A percentile compares a stretch with the other conserved stretches of the same genome.
Evolutionary conservation across 2,113 vertebrate species (phyloP).

Genomic region (Pollachius pollachius): DNA sequence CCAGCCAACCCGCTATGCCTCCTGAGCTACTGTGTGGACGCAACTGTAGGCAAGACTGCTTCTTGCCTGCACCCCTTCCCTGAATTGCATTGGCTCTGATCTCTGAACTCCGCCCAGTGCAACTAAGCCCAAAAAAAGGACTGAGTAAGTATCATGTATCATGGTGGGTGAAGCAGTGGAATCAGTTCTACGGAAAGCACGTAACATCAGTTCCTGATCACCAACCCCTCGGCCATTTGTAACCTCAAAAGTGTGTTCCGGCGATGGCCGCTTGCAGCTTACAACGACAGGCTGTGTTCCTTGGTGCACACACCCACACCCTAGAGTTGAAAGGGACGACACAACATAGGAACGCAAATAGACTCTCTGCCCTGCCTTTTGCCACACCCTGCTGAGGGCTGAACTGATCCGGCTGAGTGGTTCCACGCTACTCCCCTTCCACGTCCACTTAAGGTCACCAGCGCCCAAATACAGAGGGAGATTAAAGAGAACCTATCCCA

Average conservation of each 20-base stretch:
- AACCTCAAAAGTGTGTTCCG: conserved; percentile 5
- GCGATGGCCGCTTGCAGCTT: conserved; percentile 1
- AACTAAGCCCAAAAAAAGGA: conserved; percentile 24
- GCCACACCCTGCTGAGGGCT: too few species aligned
- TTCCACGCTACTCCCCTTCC: too few species aligned
- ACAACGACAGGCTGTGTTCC: conserved; percentile 22
- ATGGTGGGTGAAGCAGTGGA: conserved; percentile 14
- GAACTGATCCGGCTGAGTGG: too few species aligned
- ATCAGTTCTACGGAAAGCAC: conserved; percentile 13
- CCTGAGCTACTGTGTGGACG: too few species aligned
- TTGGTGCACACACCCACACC: conserved; percentile 14
- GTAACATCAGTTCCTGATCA: conserved; percentile 22
- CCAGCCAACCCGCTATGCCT: too few species aligned
- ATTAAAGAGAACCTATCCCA: too few species aligned
- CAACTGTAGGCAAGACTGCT: too few species aligned
- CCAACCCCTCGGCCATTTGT: conserved; percentile 2
- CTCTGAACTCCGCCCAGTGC: background rate
- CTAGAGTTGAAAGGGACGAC: background rate
- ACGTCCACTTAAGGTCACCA: too few species aligned
- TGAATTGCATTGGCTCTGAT: too few species aligned
- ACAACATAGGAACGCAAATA: background rate
- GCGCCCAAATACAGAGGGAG: too few species aligned
- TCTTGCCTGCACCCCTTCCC: too few species aligned
- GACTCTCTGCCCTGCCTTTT: conserved; percentile 10
- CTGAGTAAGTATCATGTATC: conserved; percentile 3